phyloP scores from a whole-genome alignment of 2,888 invertebrate species.

The Teinopalpus imperialis region DNA sequence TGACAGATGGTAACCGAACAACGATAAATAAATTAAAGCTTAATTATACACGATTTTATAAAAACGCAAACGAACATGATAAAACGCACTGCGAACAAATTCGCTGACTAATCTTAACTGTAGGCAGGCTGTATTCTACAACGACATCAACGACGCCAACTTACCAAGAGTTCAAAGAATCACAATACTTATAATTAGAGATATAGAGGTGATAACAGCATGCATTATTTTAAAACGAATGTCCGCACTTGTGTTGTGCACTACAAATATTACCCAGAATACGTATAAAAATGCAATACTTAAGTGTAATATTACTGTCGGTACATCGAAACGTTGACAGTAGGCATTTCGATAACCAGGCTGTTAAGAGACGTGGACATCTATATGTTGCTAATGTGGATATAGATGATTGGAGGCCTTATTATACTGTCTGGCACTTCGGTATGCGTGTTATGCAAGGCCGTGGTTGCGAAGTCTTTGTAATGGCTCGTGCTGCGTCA shows the following conservation, averaged over 20 bases:
- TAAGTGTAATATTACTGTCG: background rate
- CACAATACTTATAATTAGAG: background rate
- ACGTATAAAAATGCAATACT: conserved; percentile 3
- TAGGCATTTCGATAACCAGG: conserved; percentile 3
- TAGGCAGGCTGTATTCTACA: background rate
- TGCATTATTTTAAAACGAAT: background rate
- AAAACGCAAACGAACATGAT: background rate
- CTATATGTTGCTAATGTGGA: background rate
- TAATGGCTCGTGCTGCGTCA: background rate
- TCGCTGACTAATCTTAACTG: conserved; percentile 2
- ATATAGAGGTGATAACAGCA: background rate
- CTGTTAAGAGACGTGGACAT: background rate
- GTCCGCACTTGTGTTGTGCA: background rate
- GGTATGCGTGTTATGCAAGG: conserved; percentile 18
- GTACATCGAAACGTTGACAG: background rate
- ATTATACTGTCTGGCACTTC: background rate
- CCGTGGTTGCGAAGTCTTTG: conserved; percentile 5
- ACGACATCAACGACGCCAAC: background rate
- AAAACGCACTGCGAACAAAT: conserved; percentile 2
- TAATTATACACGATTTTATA: no score
- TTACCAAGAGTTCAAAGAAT: background rate
- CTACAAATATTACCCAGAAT: conserved; percentile 11
- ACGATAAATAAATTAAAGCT: no score
- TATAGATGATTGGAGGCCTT: background rate
- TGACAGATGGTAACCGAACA: no score